A percentile compares a stretch with the other conserved stretches of the same genome.
Evolutionary conservation across 2,888 invertebrate species (phyloP).

Genomic region (Eulithis testata): DNA sequence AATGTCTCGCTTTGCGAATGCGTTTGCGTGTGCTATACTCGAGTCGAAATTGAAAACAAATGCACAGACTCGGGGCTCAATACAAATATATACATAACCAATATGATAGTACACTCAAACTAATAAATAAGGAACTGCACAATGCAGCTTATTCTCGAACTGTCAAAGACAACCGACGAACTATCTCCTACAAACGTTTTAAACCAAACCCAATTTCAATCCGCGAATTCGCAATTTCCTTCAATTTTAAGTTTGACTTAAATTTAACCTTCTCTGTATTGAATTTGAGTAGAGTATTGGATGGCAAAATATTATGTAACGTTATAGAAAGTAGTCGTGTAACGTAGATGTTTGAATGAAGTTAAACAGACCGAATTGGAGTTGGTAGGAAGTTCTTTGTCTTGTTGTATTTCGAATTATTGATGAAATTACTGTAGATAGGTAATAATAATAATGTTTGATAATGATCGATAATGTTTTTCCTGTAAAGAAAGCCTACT

Average conservation of each 20-base stretch:
- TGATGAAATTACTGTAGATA: background rate
- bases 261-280: slow-evolving; percentile 12
- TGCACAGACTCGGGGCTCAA: no score
- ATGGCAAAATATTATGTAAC: slow-evolving; percentile 1
- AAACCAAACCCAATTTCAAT: slow-evolving; percentile 41
- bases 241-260: background rate
- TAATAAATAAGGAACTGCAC: slow-evolving; percentile 20
- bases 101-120: no score
- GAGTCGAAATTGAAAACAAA: no score
- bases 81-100: no score
- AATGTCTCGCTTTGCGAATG: no score
- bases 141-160: slow-evolving; percentile 38
- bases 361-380: slow-evolving; percentile 34
- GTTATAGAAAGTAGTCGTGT: slow-evolving; percentile 22
- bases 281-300: background rate
- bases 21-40: no score
- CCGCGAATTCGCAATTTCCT: slow-evolving; percentile 33
- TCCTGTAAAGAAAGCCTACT: no score
- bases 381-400: slow-evolving; percentile 22
- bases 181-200: slow-evolving; percentile 35
- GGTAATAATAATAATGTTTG: no score
- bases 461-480: no score
- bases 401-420: slow-evolving; percentile 14
- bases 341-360: slow-evolving; percentile 31
- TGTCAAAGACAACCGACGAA: slow-evolving; percentile 41